Base-by-base conservation (phyloP, 2,113 vertebrate species). In the Perccottus glenii region DNA sequence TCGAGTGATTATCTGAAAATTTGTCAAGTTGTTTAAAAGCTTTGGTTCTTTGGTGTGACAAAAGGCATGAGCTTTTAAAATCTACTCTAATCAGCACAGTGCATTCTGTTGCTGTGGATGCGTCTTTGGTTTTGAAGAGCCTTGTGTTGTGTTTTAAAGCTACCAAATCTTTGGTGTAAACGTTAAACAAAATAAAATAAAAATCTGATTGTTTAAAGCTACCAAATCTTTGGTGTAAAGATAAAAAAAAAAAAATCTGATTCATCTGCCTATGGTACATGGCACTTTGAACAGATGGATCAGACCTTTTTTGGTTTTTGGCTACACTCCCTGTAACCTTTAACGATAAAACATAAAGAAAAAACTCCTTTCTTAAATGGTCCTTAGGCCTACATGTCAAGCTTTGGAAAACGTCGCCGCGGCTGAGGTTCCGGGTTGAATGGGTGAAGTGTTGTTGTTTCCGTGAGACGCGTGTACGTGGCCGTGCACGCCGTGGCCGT, bases 351-450 rank as follows among this genome's bases (percentile, higher is more conserved):
- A 52, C 43, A 55, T 65, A 3, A 11, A 43, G 42, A 43, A 43
- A n/a, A 43, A 43, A 72, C 19, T 27, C 19, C 38, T 65, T 51
- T 27, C 53, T 68, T 47, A 64, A 71, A 46, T 48, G 57, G 64
- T 70, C 63, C 69, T 64, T 67, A 47, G 11, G 33, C 42, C 27
- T 36, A 45, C 16, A n/a, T 43, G 64, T 98, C 93, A 99, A 90
- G 96, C 96, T 90, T 98, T 99, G 79, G 97, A 96, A 91, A 97
- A 98, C 82, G 95, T 93, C 92, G 92, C 92, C 36, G 93, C 87
- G 61, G 87, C 87, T 56, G 95, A 94, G 51, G 93, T 93, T 3
- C 94, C 92, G 1, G 94, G 90, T 60, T 94, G 94, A 11, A 93
- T 93, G 0, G 95, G 90, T 56, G 94, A 93, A 62, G 91, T 36